Base-by-base conservation (phyloP, 1,140 invertebrate genomes). In the Elymnias hypermnestra region DNA sequence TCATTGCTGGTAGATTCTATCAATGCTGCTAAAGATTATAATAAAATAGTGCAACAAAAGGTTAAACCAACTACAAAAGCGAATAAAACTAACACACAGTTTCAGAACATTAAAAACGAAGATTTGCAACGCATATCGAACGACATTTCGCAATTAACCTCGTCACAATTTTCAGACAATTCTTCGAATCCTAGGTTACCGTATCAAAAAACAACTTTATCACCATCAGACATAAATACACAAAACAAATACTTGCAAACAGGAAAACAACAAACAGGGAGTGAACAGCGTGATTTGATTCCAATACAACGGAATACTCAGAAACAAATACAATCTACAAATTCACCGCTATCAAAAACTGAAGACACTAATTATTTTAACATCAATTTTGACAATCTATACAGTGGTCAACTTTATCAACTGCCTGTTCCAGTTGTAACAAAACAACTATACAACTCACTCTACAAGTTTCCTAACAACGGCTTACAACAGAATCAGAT, bases 321-420 rank as follows among this genome's bases (percentile, higher is more conserved):
- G 46, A 35, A 41, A 23, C 40, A 47, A 45, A 17, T 41, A 15
- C 35, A 63, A 54, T 48, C 36, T 33, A 21, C 33, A 19, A 1
- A 15, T 19, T 5, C 7, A 9, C 18, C 43, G 41, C 29, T 51
- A 26, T 7, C 45, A 33, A 46, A 59, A 14, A 57, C 14, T 33
- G 12, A 40, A 6, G 36, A n/a, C 29, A 33, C n/a, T 15, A 38
- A 28, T 29, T 35, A 58, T 48, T 42, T 14, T 53, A 36, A 23
- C 50, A 29, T 18, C 9, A 58, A 59, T 46, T 46, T 43, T 38
- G 67, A 69, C 12, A 62, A 73, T 23, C 50, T 81, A 53, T 81
- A 79, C 41, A 84, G 81, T 51, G 81, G 81, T 6, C 81, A 84
- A 56, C 42, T 84, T 28, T 84, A 84, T 36, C 65, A 82, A 51